Percentiles rank a stretch among this genome's conserved stretches.
Conservation (phyloP, 2,113 vertebrate species). For the Eurypyga helias region DNA sequence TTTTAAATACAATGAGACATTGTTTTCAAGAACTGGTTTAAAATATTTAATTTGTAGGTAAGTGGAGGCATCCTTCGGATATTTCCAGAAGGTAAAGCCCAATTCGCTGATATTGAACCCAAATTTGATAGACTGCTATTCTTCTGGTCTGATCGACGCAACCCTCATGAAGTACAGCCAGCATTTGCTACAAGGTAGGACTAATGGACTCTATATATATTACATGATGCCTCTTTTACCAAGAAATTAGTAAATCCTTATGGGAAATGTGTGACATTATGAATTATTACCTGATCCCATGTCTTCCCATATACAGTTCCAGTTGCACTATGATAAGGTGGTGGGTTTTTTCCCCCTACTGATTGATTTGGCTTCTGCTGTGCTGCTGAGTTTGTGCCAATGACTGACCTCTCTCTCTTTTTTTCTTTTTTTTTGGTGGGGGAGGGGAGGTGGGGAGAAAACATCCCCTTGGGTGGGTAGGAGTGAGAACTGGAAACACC, state of each 20-base stretch:
- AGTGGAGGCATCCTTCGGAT: conserved; percentile 96
- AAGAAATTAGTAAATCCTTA: background rate
- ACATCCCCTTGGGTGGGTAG: background rate
- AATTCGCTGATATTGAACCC: conserved; percentile 98
- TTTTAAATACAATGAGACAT: background rate
- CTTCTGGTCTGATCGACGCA: conserved; percentile 98
- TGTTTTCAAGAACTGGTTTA: background rate
- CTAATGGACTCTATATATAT: background rate
- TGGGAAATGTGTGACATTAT: background rate
- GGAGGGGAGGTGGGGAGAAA: background rate
- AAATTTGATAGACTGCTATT: conserved; percentile 96
- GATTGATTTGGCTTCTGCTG: background rate
- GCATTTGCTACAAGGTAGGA: conserved; percentile 92
- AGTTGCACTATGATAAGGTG: background rate
- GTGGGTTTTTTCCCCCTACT: background rate
- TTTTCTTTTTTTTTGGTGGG: background rate
- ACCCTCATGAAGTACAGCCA: conserved; percentile 98
- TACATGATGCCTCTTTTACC: background rate
- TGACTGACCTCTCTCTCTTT: background rate
- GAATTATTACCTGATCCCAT: background rate
- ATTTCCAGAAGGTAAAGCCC: conserved; percentile 97
- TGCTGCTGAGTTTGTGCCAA: background rate
- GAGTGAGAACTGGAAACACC: background rate
- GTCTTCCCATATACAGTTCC: background rate
- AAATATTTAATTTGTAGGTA: conserved; percentile 79